A percentile compares a stretch with the other conserved stretches of the same genome.
Evolutionary conservation across 2,888 invertebrate genomes (phyloP).

Genomic region (Cheilosia impressa): DNA sequence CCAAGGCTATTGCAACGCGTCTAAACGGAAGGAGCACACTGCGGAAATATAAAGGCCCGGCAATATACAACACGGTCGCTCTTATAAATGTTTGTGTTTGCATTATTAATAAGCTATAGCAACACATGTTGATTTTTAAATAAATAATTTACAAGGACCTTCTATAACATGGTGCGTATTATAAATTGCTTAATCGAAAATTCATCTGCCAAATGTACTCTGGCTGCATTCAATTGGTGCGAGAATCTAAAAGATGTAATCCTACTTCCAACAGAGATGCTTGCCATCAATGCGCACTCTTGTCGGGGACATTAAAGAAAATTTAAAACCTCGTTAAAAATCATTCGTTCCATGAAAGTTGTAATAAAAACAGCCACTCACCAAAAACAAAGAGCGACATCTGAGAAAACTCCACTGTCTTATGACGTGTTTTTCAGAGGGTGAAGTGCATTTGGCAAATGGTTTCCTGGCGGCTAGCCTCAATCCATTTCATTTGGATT

Average conservation of each 20-base stretch:
- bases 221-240: not conserved
- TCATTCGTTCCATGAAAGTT: conserved; percentile 39
- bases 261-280: not conserved
- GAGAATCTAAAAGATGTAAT: not conserved
- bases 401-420: not conserved
- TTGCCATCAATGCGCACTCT: conserved; percentile 1
- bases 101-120: conserved; percentile 58
- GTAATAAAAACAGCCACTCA: conserved; percentile 4
- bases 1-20: conserved; percentile 50
- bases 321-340: conserved; percentile 32
- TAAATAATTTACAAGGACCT: conserved; percentile 53
- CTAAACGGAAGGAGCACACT: conserved; percentile 59
- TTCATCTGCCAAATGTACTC: conserved; percentile 16
- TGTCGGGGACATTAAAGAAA: conserved; percentile 19
- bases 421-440: not conserved
- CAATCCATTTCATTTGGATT: conserved; percentile 32
- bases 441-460: conserved; percentile 15
- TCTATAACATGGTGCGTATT: not conserved
- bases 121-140: conserved; percentile 38
- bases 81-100: conserved; percentile 45
- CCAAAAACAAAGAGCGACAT: not conserved
- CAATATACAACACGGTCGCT: conserved; percentile 12
- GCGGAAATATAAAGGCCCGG: conserved; percentile 46
- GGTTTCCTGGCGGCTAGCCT: conserved; percentile 54
- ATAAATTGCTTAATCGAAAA: conserved; percentile 54